Evolutionary conservation across 1,140 invertebrate genomes (phyloP).

Genomic region (Hyles vespertilio): DNA sequence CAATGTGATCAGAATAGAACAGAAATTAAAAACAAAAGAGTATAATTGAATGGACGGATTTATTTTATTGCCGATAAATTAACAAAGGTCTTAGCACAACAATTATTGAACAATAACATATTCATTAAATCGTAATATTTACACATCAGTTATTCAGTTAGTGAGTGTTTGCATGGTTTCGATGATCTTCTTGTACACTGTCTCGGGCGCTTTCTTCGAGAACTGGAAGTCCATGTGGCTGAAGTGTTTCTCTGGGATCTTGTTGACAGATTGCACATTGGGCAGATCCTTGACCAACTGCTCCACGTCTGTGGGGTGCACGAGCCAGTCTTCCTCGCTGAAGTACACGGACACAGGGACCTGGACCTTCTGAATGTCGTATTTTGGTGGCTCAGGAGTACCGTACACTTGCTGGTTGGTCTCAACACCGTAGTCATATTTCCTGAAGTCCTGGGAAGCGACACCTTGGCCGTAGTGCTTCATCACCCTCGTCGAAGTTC

Average conservation of each 20-base stretch:
- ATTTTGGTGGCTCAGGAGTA: slow-evolving; percentile 78
- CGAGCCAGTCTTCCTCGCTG: slow-evolving; percentile 80
- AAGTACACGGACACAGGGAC: slow-evolving; percentile 82
- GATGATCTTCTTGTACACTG: slow-evolving; percentile 75
- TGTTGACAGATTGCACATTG: slow-evolving; percentile 61
- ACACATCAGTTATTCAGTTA: slow-evolving; percentile 18
- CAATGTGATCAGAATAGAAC: not conserved
- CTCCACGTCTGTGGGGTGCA: slow-evolving; percentile 79
- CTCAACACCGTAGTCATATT: slow-evolving; percentile 73
- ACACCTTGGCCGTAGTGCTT: slow-evolving; percentile 82
- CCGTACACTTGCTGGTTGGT: slow-evolving; percentile 73
- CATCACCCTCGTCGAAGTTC: slow-evolving; percentile 85
- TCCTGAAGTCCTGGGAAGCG: slow-evolving; percentile 57
- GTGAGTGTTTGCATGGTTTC: slow-evolving; percentile 40
- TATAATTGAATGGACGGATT: slow-evolving; percentile 33
- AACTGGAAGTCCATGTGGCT: slow-evolving; percentile 85
- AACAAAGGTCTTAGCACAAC: not conserved
- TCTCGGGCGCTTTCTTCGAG: slow-evolving; percentile 76
- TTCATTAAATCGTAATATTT: slow-evolving; percentile 11
- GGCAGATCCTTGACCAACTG: slow-evolving; percentile 73
- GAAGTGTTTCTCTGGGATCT: slow-evolving; percentile 78
- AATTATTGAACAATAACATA: slow-evolving; percentile 11
- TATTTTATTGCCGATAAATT: slow-evolving; percentile 21
- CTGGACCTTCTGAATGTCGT: slow-evolving; percentile 78
- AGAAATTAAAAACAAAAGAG: slow-evolving; percentile 10